Evolutionary conservation across 2,797 vertebrate genomes (phyloP).

Genomic region (Potorous gilbertii): DNA sequence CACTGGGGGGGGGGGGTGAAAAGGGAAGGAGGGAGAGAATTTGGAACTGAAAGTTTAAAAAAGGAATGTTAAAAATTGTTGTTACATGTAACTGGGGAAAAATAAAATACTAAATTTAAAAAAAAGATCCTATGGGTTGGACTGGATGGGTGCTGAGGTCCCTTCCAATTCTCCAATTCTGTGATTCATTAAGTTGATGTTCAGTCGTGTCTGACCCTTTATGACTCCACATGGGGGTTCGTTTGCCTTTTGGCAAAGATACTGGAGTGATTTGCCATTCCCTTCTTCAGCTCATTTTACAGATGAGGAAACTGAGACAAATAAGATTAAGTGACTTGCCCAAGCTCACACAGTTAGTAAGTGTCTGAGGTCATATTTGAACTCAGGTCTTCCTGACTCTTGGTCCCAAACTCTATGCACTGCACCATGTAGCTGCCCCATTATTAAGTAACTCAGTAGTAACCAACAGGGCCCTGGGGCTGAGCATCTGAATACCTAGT

Average conservation of each 20-base stretch:
- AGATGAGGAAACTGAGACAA: background rate
- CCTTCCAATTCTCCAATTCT: background rate
- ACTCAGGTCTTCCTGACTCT: background rate
- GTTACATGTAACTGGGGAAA: too few species aligned
- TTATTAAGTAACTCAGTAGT: background rate
- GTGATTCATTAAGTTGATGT: background rate
- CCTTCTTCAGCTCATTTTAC: background rate
- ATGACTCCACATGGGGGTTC: background rate
- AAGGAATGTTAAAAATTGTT: too few species aligned
- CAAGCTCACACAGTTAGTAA: background rate
- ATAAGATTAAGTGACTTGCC: background rate
- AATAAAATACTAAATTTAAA: too few species aligned
- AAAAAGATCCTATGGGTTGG: background rate
- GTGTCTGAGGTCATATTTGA: background rate
- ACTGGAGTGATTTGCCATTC: background rate
- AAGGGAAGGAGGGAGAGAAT: too few species aligned
- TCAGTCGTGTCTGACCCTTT: background rate
- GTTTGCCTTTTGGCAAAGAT: background rate
- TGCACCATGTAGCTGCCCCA: background rate
- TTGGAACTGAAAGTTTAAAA: too few species aligned
- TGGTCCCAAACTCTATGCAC: fast-evolving
- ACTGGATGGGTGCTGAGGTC: background rate
- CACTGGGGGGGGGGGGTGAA: too few species aligned
- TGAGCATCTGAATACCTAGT: background rate
- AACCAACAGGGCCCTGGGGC: background rate